Base-by-base conservation (phyloP, 2,113 vertebrate genomes). In the Chamaetylas fuelleborni region DNA sequence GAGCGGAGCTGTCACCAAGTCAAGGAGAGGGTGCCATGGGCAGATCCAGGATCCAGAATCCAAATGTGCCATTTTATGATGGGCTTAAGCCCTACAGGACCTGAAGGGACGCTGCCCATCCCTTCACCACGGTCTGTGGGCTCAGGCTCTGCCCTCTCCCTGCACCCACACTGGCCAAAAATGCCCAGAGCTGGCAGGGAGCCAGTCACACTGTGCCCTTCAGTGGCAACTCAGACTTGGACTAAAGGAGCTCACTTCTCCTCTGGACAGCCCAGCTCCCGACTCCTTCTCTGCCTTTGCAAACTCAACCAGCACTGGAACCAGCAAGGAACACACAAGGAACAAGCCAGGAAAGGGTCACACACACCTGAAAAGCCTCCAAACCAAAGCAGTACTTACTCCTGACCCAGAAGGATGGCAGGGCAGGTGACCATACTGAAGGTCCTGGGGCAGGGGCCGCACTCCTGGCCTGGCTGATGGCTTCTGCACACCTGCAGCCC, bases 401-500 rank as follows among this genome's bases (percentile, higher is more conserved):
- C 14, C 42, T 70, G 45, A 67, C 24, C 50, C 66, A 58, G 33
- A 81, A 79, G 72, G n/a, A 17, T 2, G 2, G 22, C 40, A 5
- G 36, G 31, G 17, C 19, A 31, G 58, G 8, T 65, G 25, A n/a
- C 26, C 26, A 7, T 3, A 28, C 25, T 14, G 34, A n/a, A 64
- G 22, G 14, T 58, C 60, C 42, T 58, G 5, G 9, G 76, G 23
- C 61, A 56, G 51, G 11, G 29, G 22, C 42, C n/a, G 0, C 26
- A 48, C 1, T 6, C 42, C 53, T 56, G 23, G 3, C 38, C 64
- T 34, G n/a, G n/a, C 56, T 7, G 1, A 45, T 5, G 1, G 4
- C 34, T 86, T 34, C 77, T 51, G 45, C 66, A 29, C 2, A 5
- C 42, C 78, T 65, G 58, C 65, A n/a, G 47, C 12, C 43, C 31